Conservation (phyloP, 2,797 vertebrate genomes). For the Rhynchotus rufescens region DNA sequence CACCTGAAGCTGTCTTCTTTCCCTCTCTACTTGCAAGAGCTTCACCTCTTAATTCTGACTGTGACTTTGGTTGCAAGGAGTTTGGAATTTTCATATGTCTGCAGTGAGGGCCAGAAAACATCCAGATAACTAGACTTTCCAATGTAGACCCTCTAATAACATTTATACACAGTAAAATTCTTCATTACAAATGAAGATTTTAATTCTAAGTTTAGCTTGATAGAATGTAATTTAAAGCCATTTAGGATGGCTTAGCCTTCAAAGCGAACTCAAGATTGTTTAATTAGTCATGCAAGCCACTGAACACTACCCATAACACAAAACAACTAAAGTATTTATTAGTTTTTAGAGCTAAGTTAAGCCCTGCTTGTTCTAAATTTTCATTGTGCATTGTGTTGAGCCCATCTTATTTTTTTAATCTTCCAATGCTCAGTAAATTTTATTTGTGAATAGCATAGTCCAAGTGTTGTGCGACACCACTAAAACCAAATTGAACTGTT, state of each 20-base stretch:
- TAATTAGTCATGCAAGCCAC: constrained; percentile 77
- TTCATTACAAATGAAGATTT: constrained; percentile 74
- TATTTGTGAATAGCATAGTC: constrained; percentile 38
- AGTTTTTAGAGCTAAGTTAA: constrained; percentile 74
- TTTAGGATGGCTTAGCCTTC: constrained; percentile 77
- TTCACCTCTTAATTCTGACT: fast-evolving
- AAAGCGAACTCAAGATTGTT: constrained; percentile 76
- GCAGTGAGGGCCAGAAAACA: not conserved
- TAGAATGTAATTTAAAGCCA: constrained; percentile 78
- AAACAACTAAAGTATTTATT: constrained; percentile 75
- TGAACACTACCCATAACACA: constrained; percentile 64
- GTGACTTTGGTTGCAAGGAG: not conserved
- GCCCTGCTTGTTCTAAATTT: constrained; percentile 60
- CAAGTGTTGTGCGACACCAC: not conserved
- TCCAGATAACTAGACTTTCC: constrained; percentile 38
- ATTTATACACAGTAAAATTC: constrained; percentile 66
- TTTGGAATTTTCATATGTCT: not conserved
- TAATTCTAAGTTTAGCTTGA: constrained; percentile 76
- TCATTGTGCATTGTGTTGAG: constrained; percentile 66
- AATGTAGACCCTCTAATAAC: constrained; percentile 9
- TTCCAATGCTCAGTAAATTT: constrained; percentile 70
- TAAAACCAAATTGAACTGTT: constrained; percentile 11
- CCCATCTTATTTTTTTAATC: constrained; percentile 65
- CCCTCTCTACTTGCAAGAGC: fast-evolving
- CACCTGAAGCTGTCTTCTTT: not conserved